Evolutionary conservation across 2,888 invertebrate genomes (phyloP).

Genomic region (Petrolisthes cinctipes): DNA sequence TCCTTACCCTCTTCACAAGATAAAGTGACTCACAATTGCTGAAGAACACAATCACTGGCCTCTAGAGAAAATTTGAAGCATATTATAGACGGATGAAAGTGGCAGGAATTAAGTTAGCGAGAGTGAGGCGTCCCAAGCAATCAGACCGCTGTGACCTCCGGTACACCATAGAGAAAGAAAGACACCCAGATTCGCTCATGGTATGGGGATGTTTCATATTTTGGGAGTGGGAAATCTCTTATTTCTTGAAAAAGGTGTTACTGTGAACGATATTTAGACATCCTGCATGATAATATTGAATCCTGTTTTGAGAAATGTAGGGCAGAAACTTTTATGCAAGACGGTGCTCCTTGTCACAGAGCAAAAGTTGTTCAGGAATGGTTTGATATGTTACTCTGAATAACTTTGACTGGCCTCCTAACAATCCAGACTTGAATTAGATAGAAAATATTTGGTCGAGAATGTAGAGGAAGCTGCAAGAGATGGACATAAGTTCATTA

Average conservation of each 20-base stretch:
- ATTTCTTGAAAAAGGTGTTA: slow-evolving; percentile 20
- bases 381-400: not conserved
- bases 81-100: not conserved
- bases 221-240: not conserved
- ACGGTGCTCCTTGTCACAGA: not conserved
- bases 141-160: not conserved
- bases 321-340: slow-evolving; percentile 12
- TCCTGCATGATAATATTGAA: slow-evolving; percentile 19
- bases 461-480: slow-evolving; percentile 7
- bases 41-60: not conserved
- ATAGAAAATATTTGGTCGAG: slow-evolving; percentile 16
- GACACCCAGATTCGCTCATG: not conserved
- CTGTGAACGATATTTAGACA: slow-evolving; percentile 22
- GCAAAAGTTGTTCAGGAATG: not conserved
- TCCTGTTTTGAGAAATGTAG: not conserved
- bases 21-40: not conserved
- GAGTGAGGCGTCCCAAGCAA: not conserved
- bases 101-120: not conserved
- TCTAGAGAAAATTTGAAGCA: not conserved
- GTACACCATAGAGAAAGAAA: not conserved
- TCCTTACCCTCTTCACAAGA: not conserved
- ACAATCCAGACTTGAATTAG: slow-evolving; percentile 5
- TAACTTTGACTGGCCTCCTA: slow-evolving; percentile 17
- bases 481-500: slow-evolving; percentile 4
- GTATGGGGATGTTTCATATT: not conserved